Percentiles rank a stretch among this genome's conserved stretches.
Evolutionary conservation across 2,113 vertebrate genomes (phyloP).

Genomic region (Uria lomvia): DNA sequence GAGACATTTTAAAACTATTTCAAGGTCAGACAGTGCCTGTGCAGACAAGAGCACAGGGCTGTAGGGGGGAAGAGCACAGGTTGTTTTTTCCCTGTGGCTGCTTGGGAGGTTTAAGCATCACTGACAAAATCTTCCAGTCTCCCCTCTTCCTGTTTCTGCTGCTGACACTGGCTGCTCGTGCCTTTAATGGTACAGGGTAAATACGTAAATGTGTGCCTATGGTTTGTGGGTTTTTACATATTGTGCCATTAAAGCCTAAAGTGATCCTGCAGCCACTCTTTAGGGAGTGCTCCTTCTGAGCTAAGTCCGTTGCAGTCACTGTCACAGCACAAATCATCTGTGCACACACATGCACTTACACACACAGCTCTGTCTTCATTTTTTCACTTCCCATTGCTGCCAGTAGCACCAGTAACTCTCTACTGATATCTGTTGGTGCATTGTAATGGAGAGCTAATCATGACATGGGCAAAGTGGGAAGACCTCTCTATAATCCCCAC

Average conservation of each 20-base stretch:
- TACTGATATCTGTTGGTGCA: neutral
- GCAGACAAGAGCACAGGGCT: neutral
- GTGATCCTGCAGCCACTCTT: neutral
- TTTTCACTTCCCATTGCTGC: neutral
- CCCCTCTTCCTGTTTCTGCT: neutral
- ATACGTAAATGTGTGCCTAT: neutral
- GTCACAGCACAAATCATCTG: neutral
- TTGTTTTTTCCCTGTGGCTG: neutral
- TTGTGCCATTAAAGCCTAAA: slow-evolving; percentile 14
- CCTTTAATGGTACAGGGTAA: neutral
- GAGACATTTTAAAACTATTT: neutral
- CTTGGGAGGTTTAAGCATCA: neutral
- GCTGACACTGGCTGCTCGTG: neutral
- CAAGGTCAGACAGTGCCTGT: neutral
- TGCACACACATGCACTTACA: neutral
- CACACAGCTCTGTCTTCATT: neutral
- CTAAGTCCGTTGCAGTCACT: neutral
- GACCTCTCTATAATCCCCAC: neutral
- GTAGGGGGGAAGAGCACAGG: neutral
- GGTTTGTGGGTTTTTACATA: neutral
- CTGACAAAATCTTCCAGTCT: neutral
- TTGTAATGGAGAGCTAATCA: neutral
- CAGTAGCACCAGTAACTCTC: neutral
- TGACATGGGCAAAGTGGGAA: neutral
- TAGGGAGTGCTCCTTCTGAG: neutral